A percentile compares a stretch with the other conserved stretches of the same genome.
Conservation (phyloP, 2,888 invertebrate genomes). For the Ellobium chinense region DNA sequence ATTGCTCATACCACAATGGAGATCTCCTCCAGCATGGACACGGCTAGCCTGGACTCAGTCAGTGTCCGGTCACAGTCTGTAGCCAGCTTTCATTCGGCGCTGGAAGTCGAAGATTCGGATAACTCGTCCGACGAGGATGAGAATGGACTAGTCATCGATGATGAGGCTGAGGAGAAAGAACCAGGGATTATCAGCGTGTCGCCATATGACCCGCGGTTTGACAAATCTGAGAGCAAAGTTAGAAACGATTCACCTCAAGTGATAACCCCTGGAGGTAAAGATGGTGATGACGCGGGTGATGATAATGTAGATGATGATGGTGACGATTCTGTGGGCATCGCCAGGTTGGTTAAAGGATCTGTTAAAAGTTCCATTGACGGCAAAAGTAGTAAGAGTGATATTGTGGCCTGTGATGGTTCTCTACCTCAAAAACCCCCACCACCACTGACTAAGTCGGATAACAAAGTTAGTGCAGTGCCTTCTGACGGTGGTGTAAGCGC, state of each 20-base stretch:
- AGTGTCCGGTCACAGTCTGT: constrained; percentile 21
- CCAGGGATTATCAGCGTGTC: no score
- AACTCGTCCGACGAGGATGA: constrained; percentile 19
- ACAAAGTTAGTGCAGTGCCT: not conserved
- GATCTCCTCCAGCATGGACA: constrained; percentile 24
- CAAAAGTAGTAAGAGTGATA: not conserved
- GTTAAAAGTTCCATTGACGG: not conserved
- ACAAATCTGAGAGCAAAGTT: not conserved
- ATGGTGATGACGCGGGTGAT: not conserved
- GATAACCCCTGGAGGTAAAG: no score
- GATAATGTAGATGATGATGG: not conserved
- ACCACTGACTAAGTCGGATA: not conserved
- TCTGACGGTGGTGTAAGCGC: not conserved
- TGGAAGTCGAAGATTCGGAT: constrained; percentile 11
- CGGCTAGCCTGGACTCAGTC: constrained; percentile 20
- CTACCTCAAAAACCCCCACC: not conserved
- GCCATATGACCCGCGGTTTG: not conserved
- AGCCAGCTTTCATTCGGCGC: constrained; percentile 23
- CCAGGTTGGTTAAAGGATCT: no score
- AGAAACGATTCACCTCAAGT: no score
- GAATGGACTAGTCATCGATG: constrained; percentile 20
- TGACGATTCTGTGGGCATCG: not conserved
- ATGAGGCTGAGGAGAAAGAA: not conserved
- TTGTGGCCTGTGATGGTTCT: not conserved
- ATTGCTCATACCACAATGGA: constrained; percentile 1